Evolutionary conservation across 2,888 invertebrate species (phyloP).

Genomic region (Idaea aversata): DNA sequence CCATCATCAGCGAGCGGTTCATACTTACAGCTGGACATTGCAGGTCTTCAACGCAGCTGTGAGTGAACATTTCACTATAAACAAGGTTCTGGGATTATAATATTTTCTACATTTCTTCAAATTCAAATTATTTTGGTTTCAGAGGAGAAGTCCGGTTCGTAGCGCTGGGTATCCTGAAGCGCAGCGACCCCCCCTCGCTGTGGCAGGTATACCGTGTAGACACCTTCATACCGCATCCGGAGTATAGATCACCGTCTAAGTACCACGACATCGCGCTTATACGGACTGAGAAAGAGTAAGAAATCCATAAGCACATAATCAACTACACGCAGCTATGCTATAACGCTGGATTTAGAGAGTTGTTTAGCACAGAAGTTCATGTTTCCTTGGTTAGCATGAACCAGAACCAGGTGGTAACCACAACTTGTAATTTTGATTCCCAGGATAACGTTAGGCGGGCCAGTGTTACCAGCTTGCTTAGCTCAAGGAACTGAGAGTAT

Average conservation of each 20-base stretch:
- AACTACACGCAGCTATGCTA: too few species aligned
- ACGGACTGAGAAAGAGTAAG: conserved; percentile 20
- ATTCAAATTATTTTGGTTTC: conserved; percentile 14
- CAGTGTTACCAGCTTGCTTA: background rate
- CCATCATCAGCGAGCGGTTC: background rate
- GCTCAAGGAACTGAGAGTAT: background rate
- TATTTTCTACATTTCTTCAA: background rate
- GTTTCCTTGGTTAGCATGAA: too few species aligned
- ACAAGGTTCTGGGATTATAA: background rate
- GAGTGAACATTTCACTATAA: background rate
- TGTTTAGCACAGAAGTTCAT: too few species aligned
- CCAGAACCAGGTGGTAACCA: too few species aligned
- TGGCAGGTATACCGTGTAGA: conserved; percentile 29
- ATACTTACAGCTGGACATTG: background rate
- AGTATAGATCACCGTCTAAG: conserved; percentile 26
- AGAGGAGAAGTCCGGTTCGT: conserved; percentile 31
- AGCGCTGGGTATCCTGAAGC: conserved; percentile 35
- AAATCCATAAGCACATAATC: too few species aligned
- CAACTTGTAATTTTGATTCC: background rate
- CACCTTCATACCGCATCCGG: conserved; percentile 26
- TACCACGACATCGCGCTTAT: conserved; percentile 35
- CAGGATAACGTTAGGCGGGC: background rate
- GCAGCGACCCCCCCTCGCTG: conserved; percentile 25
- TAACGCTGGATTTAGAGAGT: too few species aligned
- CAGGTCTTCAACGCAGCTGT: background rate